Percentiles rank a stretch among this genome's conserved stretches.
Evolutionary conservation across 2,888 invertebrate genomes (phyloP).

Genomic region (Rhabditophanes sp.): DNA sequence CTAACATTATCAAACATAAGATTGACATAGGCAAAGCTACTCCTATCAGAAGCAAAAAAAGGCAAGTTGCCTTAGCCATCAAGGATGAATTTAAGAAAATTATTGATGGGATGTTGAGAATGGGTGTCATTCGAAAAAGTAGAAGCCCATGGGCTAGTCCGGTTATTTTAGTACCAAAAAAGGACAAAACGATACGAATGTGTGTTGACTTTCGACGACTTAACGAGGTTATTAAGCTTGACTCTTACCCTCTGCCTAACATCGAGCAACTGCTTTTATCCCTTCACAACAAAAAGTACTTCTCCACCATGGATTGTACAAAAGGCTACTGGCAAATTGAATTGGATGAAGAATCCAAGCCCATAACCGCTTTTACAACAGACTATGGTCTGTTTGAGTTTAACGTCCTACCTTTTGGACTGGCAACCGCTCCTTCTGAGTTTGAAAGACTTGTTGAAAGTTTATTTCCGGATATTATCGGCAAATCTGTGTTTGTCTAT

Average conservation of each 20-base stretch:
- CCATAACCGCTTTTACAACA: conserved; percentile 22
- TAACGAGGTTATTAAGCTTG: conserved; percentile 13
- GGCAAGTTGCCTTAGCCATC: no score
- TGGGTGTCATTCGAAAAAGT: no score
- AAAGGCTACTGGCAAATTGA: conserved; percentile 23
- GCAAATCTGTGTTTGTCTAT: conserved; percentile 12
- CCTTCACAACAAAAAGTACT: conserved; percentile 9
- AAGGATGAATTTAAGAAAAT: no score
- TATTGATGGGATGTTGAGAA: no score
- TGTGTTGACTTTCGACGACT: conserved; percentile 21
- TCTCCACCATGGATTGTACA: conserved; percentile 16
- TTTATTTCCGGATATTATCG: conserved; percentile 9
- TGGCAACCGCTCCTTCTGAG: conserved; percentile 20
- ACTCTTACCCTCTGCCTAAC: conserved; percentile 19
- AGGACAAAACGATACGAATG: conserved; percentile 17
- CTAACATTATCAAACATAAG: no score
- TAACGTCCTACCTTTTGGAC: conserved; percentile 24
- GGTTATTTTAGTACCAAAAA: conserved; percentile 44
- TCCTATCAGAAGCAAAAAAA: no score
- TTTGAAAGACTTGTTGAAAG: conserved; percentile 24
- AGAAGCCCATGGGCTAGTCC: conserved; percentile 44
- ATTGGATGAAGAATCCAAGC: conserved; percentile 11
- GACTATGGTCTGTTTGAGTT: conserved; percentile 19
- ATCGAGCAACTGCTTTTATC: conserved; percentile 12
- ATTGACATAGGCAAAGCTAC: no score